A percentile compares a stretch with the other conserved stretches of the same genome.
Conservation (phyloP, 2,888 invertebrate species). For the Eurois occulta region DNA sequence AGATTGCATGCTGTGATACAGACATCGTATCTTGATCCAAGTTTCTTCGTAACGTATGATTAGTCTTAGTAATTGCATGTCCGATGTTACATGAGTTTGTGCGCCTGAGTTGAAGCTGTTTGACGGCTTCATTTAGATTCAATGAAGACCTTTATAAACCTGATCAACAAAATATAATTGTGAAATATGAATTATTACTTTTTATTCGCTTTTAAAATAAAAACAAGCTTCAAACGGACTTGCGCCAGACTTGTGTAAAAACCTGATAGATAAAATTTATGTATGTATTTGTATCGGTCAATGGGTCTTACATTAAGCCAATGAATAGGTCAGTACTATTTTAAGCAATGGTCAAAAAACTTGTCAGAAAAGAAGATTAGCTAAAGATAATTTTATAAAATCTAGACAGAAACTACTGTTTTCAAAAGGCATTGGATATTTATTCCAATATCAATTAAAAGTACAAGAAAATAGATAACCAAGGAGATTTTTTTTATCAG, state of each 20-base stretch:
- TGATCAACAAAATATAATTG: not conserved
- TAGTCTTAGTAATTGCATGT: constrained; percentile 30
- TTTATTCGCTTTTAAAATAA: constrained; percentile 3
- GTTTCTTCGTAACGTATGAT: constrained; percentile 35
- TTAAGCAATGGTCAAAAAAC: not conserved
- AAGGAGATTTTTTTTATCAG: not conserved
- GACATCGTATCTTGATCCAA: constrained; percentile 33
- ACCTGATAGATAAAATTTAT: not conserved
- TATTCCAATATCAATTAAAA: not conserved
- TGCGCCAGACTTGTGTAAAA: not conserved
- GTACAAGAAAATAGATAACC: not conserved
- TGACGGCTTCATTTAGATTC: constrained; percentile 39
- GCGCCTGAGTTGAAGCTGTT: constrained; percentile 15
- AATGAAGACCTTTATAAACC: constrained; percentile 21
- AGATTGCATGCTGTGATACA: constrained; percentile 27
- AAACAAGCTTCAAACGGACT: not conserved
- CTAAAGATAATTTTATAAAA: not conserved
- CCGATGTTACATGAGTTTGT: not conserved
- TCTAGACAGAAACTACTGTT: not conserved
- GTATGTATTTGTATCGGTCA: not conserved
- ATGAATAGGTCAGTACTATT: not conserved
- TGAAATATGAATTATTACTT: not conserved
- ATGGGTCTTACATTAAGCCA: not conserved
- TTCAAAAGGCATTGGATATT: not conserved
- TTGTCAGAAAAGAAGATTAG: not conserved